phyloP scores from a whole-genome alignment of 2,888 invertebrate species.

The Eupithecia abbreviata region DNA sequence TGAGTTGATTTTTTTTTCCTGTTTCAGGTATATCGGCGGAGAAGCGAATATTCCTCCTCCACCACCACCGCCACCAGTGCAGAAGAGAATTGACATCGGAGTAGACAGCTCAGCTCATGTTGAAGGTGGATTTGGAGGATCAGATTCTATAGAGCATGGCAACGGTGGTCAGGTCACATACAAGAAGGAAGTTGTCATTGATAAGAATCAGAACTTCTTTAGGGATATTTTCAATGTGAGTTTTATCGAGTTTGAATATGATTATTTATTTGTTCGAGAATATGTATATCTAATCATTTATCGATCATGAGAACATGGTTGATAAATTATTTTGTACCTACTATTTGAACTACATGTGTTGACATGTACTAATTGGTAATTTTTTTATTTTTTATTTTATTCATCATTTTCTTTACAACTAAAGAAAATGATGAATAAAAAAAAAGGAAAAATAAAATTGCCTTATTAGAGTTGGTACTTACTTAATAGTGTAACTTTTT shows the following conservation, averaged over 20 bases:
- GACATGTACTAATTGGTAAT: not conserved
- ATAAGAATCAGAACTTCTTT: constrained; percentile 78
- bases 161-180: constrained; percentile 55
- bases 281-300: no score
- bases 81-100: constrained; percentile 66
- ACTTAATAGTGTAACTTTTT: not conserved
- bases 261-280: not conserved
- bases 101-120: constrained; percentile 54
- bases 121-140: constrained; percentile 44
- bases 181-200: constrained; percentile 62
- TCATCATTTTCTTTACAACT: no score
- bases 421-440: no score
- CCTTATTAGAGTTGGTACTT: not conserved
- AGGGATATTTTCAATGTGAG: constrained; percentile 86
- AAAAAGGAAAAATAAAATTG: not conserved
- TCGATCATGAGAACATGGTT: not conserved
- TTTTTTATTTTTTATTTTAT: no score
- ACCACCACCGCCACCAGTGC: constrained; percentile 56
- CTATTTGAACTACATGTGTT: no score
- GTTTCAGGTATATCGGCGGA: constrained; percentile 54
- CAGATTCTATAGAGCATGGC: constrained; percentile 37
- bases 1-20: not conserved
- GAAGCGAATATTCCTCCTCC: constrained; percentile 50
- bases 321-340: no score
- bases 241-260: constrained; percentile 35